Percentiles rank a stretch among this genome's conserved stretches.
Evolutionary conservation across 2,797 vertebrate species (phyloP).

Genomic region (Acanthopagrus latus): DNA sequence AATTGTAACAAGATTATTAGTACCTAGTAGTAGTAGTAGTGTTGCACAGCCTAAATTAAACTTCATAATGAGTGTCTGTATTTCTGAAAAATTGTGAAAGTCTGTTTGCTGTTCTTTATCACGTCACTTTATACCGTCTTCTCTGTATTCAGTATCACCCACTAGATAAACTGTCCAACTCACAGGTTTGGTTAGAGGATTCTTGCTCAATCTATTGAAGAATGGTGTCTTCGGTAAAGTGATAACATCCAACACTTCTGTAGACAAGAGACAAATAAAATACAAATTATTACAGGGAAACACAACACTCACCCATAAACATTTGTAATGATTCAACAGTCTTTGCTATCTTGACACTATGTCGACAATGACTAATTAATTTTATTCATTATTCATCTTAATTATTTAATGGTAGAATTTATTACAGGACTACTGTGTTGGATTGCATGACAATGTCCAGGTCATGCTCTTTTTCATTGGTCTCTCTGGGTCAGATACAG

Average conservation of each 20-base stretch:
- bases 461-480: background rate
- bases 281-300: background rate
- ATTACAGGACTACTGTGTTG: background rate
- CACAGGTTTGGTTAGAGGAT: constrained; percentile 72
- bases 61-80: background rate
- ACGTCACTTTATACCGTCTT: background rate
- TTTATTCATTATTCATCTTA: background rate
- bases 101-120: background rate
- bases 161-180: constrained; percentile 58
- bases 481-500: background rate
- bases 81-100: background rate
- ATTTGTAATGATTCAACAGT: background rate
- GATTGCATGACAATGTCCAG: background rate
- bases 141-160: background rate
- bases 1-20: background rate
- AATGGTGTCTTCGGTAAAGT: constrained; percentile 79
- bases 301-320: background rate
- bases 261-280: constrained; percentile 12
- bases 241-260: constrained; percentile 66
- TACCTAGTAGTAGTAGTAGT: too few relatives aligned
- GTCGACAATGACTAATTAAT: background rate
- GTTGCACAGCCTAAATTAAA: background rate
- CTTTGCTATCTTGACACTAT: background rate
- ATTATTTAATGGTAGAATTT: background rate
- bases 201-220: constrained; percentile 74